Evolutionary conservation across 2,888 invertebrate genomes (phyloP), one percentile per base, ranked within the genome.

Genomic region (Acleris sparsana): DNA sequence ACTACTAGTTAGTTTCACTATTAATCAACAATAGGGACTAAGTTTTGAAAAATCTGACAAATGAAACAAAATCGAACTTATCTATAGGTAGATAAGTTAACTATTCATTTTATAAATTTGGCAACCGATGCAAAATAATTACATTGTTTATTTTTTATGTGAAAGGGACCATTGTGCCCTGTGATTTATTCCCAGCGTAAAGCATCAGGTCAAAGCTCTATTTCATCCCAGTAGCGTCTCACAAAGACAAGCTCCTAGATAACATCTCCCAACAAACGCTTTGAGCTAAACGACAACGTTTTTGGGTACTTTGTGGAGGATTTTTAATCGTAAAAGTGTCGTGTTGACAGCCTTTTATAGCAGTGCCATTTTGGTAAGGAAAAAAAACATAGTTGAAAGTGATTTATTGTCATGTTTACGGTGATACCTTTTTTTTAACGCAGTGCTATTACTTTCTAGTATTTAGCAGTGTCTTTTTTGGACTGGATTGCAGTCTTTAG

Each of bases 321-420:
- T 64, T 53, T 64, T 64, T 49, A 53, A 59, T 53, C 64, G 48
- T 49, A 49, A 59, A 63, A 53, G n/a, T 48, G 39, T 39, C 46
- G 16, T 16, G 39, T 59, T 53, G 53, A 53, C 53, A 39, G 48
- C 11, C 20, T 59, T 64, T 59, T 64, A 64, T 64, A 53, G 25
- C 59, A 25, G 9, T 46, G 33, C 25, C 43, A 49, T 59, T 64
- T 59, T 18, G 20, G 22, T 22, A 39, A 59, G 49, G 39, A 53
- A 43, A 49, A 53, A 59, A 63, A 64, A 53, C 25, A 39, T 43
- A 43, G 59, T 53, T 59, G 53, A 22, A 59, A 53, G 53, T 53
- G 39, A 53, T 53, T 59, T 53, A 63, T 59, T 59, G 3, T 59
- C 39, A 59, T 49, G 59, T 53, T 53, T 6, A 16, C 16, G 2